Percentiles rank a stretch among this genome's conserved stretches.
These are phyloP conservation scores for Amphiprion ocellaris DNA, from an alignment of 2,113 vertebrate genomes.

Conservation along the genomic window DNA sequence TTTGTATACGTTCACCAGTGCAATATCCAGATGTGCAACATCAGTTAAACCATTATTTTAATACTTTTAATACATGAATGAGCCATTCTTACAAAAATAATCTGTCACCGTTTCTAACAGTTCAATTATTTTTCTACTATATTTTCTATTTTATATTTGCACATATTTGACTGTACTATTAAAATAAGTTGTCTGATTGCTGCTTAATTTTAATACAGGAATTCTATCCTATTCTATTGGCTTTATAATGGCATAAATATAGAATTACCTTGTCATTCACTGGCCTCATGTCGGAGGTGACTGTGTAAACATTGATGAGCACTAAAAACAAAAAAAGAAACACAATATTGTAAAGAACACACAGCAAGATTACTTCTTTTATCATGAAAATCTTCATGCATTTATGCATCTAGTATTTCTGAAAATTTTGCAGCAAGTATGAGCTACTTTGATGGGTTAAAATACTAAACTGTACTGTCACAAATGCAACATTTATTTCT, in stretches of 20 bases:
- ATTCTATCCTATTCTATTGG: not conserved
- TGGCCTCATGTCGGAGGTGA: slow-evolving; percentile 90
- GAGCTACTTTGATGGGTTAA: not conserved
- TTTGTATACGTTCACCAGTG: no score
- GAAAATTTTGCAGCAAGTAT: no score
- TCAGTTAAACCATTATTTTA: no score
- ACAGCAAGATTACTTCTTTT: not conserved
- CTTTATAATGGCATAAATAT: not conserved
- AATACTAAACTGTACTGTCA: not conserved
- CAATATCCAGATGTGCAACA: no score
- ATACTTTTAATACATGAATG: no score
- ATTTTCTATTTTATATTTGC: no score
- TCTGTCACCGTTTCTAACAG: no score
- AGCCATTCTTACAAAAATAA: no score
- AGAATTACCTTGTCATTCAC: slow-evolving; percentile 88
- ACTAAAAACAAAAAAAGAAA: slow-evolving; percentile 80
- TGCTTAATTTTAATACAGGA: no score
- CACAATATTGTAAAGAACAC: slow-evolving; percentile 4
- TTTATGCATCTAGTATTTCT: not conserved
- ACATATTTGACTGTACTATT: no score
- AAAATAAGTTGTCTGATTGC: no score
- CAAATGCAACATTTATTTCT: not conserved
- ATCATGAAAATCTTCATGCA: not conserved
- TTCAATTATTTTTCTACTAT: no score
- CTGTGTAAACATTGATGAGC: slow-evolving; percentile 89